Evolutionary conservation across 2,113 vertebrate genomes (phyloP).

Genomic region (Myrmecophaga tridactyla): DNA sequence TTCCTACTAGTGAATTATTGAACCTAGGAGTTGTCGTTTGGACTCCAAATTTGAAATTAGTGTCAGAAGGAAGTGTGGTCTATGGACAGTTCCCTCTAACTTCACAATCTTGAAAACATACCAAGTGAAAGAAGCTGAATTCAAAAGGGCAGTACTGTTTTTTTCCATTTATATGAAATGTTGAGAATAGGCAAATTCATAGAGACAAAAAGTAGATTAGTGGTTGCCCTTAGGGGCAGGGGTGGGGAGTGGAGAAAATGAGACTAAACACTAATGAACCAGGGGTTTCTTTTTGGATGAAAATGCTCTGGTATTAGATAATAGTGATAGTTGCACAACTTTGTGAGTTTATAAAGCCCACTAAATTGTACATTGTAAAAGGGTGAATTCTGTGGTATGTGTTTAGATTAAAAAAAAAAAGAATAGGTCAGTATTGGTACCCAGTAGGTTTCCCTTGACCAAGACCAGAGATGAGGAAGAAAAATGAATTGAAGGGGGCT

Average conservation of each 20-base stretch:
- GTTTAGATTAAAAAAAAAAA: not conserved
- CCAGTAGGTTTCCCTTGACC: not conserved
- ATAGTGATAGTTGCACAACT: not conserved
- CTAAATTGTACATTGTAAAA: not conserved
- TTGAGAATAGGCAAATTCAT: not conserved
- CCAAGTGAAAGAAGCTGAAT: not conserved
- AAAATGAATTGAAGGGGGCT: not conserved
- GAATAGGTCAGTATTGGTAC: not conserved
- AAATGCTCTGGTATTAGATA: not conserved
- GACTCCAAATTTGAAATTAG: not conserved
- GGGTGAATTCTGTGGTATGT: not conserved
- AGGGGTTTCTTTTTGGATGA: not conserved
- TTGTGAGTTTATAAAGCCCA: not conserved
- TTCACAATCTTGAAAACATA: not conserved
- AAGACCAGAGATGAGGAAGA: not conserved
- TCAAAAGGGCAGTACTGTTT: not conserved
- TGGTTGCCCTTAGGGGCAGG: accelerated
- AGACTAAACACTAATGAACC: not conserved
- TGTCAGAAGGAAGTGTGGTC: not conserved
- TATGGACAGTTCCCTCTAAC: not conserved
- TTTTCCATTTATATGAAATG: not conserved
- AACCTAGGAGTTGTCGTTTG: not conserved
- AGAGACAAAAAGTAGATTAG: not conserved
- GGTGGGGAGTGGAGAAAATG: not conserved
- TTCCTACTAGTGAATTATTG: not conserved